These are phyloP conservation scores for Brachycybe producta DNA, from an alignment of 2,888 invertebrate genomes.

Conservation along the genomic window DNA sequence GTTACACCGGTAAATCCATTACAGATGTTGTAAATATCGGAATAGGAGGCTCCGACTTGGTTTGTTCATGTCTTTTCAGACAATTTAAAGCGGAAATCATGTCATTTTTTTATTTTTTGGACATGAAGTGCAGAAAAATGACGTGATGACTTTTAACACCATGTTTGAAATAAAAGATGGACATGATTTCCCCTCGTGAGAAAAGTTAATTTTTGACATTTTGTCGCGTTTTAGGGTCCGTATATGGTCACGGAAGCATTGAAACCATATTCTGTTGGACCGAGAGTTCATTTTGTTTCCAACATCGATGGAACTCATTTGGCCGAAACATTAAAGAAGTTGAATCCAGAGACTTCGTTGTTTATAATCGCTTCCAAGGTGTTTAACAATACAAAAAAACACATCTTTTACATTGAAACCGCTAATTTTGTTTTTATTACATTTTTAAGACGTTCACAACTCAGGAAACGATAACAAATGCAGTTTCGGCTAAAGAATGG, in stretches of 20 bases:
- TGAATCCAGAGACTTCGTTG: conserved; percentile 83
- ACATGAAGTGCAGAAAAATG: too few species aligned
- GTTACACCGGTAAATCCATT: conserved; percentile 82
- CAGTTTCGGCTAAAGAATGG: conserved; percentile 94
- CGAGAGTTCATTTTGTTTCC: conserved; percentile 88
- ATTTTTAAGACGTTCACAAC: conserved; percentile 72
- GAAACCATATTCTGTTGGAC: conserved; percentile 74
- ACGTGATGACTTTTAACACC: too few species aligned
- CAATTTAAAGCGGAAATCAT: too few species aligned
- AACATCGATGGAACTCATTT: conserved; percentile 99
- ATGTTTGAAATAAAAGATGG: not conserved
- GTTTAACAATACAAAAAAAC: not conserved
- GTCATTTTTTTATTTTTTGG: too few species aligned
- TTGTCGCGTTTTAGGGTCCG: conserved; percentile 53
- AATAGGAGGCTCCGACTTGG: conserved; percentile 96
- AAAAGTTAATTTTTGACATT: not conserved
- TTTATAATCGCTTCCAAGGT: conserved; percentile 96
- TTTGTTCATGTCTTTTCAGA: conserved; percentile 31
- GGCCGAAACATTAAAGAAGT: conserved; percentile 76
- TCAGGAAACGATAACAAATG: conserved; percentile 96
- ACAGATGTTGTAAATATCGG: conserved; percentile 98
- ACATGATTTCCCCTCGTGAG: too few species aligned
- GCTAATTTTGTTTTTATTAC: not conserved
- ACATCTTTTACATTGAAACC: not conserved
- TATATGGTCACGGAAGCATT: conserved; percentile 98